Percentiles rank a stretch among this genome's conserved stretches.
Evolutionary conservation across 2,113 vertebrate species (phyloP).

Genomic region (Xyrauchen texanus): DNA sequence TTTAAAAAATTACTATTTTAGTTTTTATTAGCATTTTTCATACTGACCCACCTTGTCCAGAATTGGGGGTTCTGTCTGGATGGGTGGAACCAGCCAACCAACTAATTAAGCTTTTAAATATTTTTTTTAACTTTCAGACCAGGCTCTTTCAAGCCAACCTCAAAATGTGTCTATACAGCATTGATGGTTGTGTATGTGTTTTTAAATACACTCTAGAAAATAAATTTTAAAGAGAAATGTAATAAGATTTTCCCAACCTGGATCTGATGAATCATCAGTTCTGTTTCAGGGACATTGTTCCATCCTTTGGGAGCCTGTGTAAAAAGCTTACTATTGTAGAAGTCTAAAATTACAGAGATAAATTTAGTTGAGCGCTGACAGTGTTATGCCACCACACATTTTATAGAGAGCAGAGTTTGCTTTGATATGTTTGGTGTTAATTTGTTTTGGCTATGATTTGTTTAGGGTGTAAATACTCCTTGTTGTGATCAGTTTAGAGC

Average conservation of each 20-base stretch:
- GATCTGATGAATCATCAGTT: conserved; percentile 31
- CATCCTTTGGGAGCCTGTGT: conserved; percentile 23
- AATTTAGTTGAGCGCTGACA: conserved; percentile 29
- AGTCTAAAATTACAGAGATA: conserved; percentile 29
- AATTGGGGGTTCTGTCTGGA: too few relatives aligned
- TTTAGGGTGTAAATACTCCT: conserved; percentile 41
- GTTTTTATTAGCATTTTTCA: too few relatives aligned
- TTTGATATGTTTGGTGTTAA: conserved; percentile 11
- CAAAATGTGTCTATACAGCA: too few relatives aligned
- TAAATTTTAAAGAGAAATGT: not conserved
- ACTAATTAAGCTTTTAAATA: too few relatives aligned
- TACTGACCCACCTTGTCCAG: too few relatives aligned
- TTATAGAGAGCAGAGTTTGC: conserved; percentile 1
- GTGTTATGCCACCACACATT: not conserved
- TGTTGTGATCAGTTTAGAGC: conserved; percentile 50
- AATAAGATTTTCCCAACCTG: not conserved
- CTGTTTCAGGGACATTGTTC: conserved; percentile 11
- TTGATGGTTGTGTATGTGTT: not conserved
- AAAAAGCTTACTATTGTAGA: conserved; percentile 20
- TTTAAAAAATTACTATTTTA: too few relatives aligned
- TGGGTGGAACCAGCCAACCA: too few relatives aligned
- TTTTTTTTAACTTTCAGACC: too few relatives aligned
- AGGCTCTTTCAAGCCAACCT: too few relatives aligned
- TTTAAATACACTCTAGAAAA: not conserved
- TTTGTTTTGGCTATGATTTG: conserved; percentile 12